A percentile compares a stretch with the other conserved stretches of the same genome.
phyloP scores from a whole-genome alignment of 1,140 invertebrate genomes.

The Pemphigus obesinymphae region DNA sequence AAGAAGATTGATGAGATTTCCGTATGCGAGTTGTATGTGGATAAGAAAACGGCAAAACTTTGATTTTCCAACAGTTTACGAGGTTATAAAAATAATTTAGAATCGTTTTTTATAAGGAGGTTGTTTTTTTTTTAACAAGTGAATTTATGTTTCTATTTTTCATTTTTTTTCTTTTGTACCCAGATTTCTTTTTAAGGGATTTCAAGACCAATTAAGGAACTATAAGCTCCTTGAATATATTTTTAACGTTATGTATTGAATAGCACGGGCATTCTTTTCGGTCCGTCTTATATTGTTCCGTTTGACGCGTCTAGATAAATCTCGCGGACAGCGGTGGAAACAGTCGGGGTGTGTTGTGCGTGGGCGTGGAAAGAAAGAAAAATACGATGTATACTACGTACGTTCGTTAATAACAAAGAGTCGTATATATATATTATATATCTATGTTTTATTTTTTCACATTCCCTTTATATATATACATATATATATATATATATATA shows the following conservation, averaged over 20 bases:
- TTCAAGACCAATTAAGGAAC: not conserved
- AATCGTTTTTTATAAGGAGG: not conserved
- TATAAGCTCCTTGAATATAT: not conserved
- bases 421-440: no score
- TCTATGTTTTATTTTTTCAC: constrained; percentile 8
- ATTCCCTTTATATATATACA: no score
- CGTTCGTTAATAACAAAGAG: not conserved
- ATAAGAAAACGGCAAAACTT: no score
- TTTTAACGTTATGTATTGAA: not conserved
- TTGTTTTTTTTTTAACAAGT: no score
- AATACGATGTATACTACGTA: not conserved
- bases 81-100: no score
- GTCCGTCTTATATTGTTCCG: not conserved
- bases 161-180: no score
- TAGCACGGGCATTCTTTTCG: not conserved
- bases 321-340: not conserved
- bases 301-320: not conserved
- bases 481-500: no score
- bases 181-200: not conserved
- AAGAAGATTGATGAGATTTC: no score
- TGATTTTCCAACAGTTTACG: no score
- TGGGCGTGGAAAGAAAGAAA: not conserved
- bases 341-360: not conserved
- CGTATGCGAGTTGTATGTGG: no score
- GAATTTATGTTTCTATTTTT: not conserved